phyloP scores from a whole-genome alignment of 2,113 vertebrate genomes.

The Siphamia tubifer region DNA sequence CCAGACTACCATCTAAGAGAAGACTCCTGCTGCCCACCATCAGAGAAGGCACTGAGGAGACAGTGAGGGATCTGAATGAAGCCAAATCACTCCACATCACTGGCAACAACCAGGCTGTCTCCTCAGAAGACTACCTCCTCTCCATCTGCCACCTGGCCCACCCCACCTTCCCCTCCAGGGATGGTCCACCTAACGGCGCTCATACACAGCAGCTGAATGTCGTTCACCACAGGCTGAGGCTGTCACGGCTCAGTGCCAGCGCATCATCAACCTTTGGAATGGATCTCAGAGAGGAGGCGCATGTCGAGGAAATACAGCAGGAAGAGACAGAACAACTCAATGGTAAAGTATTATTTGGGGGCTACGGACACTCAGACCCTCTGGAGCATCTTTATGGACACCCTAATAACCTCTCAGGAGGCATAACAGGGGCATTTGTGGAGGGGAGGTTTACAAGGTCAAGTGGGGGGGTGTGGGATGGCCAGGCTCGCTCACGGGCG shows the following conservation, averaged over 20 bases:
- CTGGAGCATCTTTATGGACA: constrained; percentile 81
- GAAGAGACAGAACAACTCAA: background rate
- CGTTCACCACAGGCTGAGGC: constrained; percentile 15
- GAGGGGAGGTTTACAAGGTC: constrained; percentile 1
- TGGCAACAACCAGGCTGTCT: constrained; percentile 35
- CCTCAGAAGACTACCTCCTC: constrained; percentile 83
- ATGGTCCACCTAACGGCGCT: constrained; percentile 20
- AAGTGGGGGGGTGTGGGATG: background rate
- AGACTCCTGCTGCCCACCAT: constrained; percentile 83
- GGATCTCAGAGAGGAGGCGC: background rate
- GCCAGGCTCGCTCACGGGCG: constrained; percentile 25
- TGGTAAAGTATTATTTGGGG: constrained; percentile 31
- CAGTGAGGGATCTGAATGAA: constrained; percentile 66
- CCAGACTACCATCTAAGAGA: constrained; percentile 76
- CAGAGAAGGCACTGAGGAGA: constrained; percentile 79
- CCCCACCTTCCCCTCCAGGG: constrained; percentile 77
- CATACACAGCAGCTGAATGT: constrained; percentile 31
- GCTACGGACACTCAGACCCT: constrained; percentile 65
- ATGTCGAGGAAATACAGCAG: background rate
- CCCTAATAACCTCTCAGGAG: constrained; percentile 40
- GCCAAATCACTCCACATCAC: constrained; percentile 36
- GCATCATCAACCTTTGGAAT: background rate
- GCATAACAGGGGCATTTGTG: background rate
- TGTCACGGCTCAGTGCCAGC: constrained; percentile 14
- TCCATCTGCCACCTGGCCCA: constrained; percentile 88